Evolutionary conservation across 2,888 invertebrate species (phyloP).

Genomic region (Sinohyriopsis cumingii): DNA sequence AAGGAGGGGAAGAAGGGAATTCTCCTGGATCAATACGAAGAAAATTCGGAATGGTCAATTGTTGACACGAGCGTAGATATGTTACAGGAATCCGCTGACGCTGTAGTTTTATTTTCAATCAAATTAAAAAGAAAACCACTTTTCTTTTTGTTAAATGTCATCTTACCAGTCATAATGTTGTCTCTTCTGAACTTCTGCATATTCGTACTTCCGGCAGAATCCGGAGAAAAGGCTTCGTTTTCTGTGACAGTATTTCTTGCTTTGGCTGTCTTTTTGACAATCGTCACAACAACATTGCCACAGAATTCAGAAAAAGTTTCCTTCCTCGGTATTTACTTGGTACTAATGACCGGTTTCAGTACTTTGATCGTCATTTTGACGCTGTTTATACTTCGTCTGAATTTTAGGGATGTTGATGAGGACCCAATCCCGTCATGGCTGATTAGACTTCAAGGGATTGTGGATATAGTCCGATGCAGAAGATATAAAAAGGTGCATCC

Average conservation of each 20-base stretch:
- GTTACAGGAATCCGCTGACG: conserved; percentile 9
- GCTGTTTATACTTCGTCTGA: conserved; percentile 24
- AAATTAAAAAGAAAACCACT: conserved; percentile 31
- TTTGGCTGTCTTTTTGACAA: conserved; percentile 29
- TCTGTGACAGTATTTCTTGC: conserved; percentile 29
- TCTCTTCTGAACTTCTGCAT: conserved; percentile 27
- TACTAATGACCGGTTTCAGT: conserved; percentile 31
- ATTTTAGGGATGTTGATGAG: conserved; percentile 15
- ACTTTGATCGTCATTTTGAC: conserved; percentile 27
- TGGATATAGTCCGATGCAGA: too few species aligned
- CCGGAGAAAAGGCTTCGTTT: conserved; percentile 30
- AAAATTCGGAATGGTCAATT: conserved; percentile 23
- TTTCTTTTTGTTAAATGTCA: conserved; percentile 26
- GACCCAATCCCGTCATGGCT: conserved; percentile 18
- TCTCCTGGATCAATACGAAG: conserved; percentile 9
- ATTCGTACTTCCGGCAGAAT: conserved; percentile 29
- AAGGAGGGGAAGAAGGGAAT: conserved; percentile 16
- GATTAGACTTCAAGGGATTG: neutral
- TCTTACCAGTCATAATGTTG: conserved; percentile 33
- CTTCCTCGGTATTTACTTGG: conserved; percentile 23
- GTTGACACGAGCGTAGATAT: conserved; percentile 10
- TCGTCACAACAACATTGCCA: conserved; percentile 19
- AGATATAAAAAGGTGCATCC: too few species aligned
- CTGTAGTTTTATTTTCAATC: conserved; percentile 19
- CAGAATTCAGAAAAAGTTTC: conserved; percentile 26